These are phyloP conservation scores for Macrotis lagotis DNA, from an alignment of 2,113 vertebrate species.

Conservation along the genomic window DNA sequence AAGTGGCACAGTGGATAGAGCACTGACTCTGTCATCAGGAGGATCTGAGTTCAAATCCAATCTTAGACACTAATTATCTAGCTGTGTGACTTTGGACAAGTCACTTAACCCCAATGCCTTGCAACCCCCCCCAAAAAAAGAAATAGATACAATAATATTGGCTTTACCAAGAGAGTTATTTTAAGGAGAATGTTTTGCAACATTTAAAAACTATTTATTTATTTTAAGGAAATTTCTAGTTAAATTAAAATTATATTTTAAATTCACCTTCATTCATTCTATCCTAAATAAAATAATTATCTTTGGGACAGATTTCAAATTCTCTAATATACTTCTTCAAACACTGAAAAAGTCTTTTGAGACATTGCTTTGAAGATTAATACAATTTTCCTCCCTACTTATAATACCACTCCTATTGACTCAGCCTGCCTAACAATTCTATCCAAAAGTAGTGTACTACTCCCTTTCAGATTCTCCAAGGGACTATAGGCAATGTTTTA, in stretches of 20 bases:
- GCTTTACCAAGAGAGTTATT: background rate
- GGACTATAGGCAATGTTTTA: background rate
- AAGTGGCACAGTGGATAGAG: too few species aligned
- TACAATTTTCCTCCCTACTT: background rate
- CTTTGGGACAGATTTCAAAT: background rate
- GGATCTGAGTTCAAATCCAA: too few species aligned
- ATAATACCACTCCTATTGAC: background rate
- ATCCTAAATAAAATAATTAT: background rate
- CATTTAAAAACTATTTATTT: background rate
- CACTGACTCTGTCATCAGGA: too few species aligned
- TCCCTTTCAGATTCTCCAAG: background rate
- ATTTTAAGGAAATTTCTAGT: background rate
- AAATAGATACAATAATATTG: background rate
- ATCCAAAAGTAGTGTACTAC: background rate
- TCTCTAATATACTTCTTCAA: background rate
- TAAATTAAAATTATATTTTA: background rate
- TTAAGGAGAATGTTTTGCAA: background rate
- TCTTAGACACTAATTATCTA: too few species aligned
- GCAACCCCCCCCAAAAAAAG: too few species aligned
- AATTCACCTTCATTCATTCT: background rate
- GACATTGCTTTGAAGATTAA: slow-evolving; percentile 9
- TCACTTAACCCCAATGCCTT: too few species aligned
- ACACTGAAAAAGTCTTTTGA: background rate
- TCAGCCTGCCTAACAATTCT: background rate
- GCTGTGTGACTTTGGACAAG: too few species aligned